Evolutionary conservation across 2,797 vertebrate genomes (phyloP).

Genomic region (Sebastolobus alascanus): DNA sequence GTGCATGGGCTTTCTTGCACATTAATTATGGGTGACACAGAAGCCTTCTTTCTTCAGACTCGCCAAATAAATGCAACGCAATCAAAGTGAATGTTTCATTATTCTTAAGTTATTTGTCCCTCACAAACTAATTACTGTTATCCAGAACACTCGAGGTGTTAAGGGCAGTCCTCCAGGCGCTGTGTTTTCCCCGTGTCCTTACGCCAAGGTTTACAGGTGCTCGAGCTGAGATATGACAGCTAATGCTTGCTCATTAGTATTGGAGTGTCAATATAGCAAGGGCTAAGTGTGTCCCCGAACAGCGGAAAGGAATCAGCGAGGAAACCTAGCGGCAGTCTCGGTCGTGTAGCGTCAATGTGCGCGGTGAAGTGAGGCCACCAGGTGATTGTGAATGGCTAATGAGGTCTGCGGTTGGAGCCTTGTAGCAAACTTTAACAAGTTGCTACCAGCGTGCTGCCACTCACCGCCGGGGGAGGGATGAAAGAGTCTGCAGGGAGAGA

Average conservation of each 20-base stretch:
- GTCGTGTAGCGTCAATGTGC: constrained; percentile 33
- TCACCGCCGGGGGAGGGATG: constrained; percentile 27
- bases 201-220: constrained; percentile 30
- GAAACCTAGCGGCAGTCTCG: constrained; percentile 11
- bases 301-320: not conserved
- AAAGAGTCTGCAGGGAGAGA: constrained; percentile 24
- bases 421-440: constrained; percentile 49
- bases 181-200: constrained; percentile 8
- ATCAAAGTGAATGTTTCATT: not conserved
- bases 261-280: constrained; percentile 13
- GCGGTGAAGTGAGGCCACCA: constrained; percentile 42
- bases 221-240: constrained; percentile 27
- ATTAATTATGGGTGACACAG: not conserved
- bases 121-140: constrained; percentile 25
- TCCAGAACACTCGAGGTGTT: constrained; percentile 13
- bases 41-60: not conserved
- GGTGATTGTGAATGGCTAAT: constrained; percentile 53
- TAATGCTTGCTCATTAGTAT: constrained; percentile 44
- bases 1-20: not conserved
- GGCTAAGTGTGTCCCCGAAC: constrained; percentile 20
- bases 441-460: constrained; percentile 19
- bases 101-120: constrained; percentile 19
- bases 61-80: not conserved
- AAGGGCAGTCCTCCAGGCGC: not conserved
- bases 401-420: constrained; percentile 39